A percentile compares a stretch with the other conserved stretches of the same genome.
Evolutionary conservation across 2,113 vertebrate genomes (phyloP).

Genomic region (Chaetura pelagica): DNA sequence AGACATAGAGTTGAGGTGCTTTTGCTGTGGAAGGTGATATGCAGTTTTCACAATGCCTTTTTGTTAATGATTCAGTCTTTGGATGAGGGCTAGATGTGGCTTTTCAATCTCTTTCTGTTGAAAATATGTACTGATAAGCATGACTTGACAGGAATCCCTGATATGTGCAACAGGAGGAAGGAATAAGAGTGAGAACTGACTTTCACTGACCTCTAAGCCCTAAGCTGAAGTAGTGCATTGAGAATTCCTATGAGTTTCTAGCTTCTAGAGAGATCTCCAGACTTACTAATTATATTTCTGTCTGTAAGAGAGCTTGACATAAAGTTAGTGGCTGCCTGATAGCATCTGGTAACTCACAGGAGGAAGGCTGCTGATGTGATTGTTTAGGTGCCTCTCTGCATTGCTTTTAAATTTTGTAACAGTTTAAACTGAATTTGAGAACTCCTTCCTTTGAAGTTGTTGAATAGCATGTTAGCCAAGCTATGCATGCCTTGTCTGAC

Average conservation of each 20-base stretch:
- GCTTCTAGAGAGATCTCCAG: neutral
- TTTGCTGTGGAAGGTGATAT: neutral
- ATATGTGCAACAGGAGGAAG: neutral
- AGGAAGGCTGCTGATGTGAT: neutral
- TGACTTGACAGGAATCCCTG: constrained; percentile 1
- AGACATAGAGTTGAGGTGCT: neutral
- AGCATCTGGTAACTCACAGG: neutral
- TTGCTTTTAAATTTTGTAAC: neutral
- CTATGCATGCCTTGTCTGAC: neutral
- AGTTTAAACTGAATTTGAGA: neutral
- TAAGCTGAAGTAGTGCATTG: neutral
- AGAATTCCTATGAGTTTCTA: neutral
- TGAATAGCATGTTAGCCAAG: neutral
- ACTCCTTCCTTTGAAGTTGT: neutral
- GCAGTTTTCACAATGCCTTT: neutral
- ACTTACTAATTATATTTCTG: neutral
- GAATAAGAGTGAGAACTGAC: neutral
- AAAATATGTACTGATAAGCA: neutral
- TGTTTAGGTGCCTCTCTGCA: neutral
- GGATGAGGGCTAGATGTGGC: neutral
- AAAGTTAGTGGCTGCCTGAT: neutral
- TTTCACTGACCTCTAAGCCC: neutral
- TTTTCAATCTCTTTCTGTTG: neutral
- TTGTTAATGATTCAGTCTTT: neutral
- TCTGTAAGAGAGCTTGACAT: neutral